A percentile compares a stretch with the other conserved stretches of the same genome.
Conservation (phyloP, 2,113 vertebrate species). For the Halichoerus grypus region DNA sequence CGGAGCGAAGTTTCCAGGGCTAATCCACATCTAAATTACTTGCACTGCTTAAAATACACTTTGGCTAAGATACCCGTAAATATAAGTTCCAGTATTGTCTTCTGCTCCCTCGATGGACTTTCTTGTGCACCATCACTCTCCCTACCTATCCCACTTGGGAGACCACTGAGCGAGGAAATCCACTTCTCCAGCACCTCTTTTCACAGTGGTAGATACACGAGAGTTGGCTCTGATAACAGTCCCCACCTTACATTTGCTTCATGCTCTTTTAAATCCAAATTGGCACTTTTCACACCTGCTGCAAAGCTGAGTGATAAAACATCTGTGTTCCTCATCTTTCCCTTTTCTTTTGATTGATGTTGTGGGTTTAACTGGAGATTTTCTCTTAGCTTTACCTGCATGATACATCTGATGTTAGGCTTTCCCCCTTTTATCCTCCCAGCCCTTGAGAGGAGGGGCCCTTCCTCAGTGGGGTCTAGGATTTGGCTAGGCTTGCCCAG, state of each 20-base stretch:
- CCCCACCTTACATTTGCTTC: background rate
- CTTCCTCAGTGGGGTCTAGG: background rate
- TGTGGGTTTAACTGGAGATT: slow-evolving; percentile 2
- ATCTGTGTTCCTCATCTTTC: background rate
- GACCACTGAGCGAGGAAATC: background rate
- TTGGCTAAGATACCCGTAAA: background rate
- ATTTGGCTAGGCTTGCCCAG: background rate
- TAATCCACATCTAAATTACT: background rate
- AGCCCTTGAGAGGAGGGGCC: background rate
- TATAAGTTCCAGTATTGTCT: background rate
- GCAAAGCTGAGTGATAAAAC: slow-evolving; percentile 31
- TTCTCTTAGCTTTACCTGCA: background rate
- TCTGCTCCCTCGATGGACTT: background rate
- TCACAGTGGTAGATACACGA: background rate
- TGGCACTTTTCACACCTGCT: slow-evolving; percentile 49
- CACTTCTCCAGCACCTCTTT: background rate
- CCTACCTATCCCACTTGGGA: background rate
- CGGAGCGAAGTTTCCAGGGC: background rate
- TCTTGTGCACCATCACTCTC: background rate
- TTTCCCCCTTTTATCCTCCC: fast-evolving
- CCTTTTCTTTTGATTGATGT: slow-evolving; percentile 38
- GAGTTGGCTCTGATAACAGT: background rate
- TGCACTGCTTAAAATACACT: background rate
- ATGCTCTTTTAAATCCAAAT: slow-evolving; percentile 62
- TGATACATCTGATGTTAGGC: background rate